Base-by-base conservation (phyloP, 2,888 invertebrate genomes). In the Drosophila hamatofila region DNA sequence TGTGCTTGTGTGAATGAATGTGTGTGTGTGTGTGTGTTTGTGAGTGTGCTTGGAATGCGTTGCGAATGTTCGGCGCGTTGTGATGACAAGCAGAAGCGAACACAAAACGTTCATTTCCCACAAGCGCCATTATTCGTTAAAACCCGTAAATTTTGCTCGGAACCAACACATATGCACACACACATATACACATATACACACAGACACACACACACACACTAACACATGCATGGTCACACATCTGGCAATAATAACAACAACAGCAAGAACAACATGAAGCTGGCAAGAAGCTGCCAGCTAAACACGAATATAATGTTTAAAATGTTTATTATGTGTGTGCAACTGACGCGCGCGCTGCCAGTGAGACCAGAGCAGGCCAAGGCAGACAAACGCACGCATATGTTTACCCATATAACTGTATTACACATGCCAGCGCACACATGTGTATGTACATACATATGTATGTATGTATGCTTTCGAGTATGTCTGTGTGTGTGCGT, bases 21-120 rank as follows among this genome's bases (percentile, higher is more conserved):
- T n/a, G n/a, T n/a, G n/a, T n/a, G n/a, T n/a, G 33, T 23, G 35
- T 37, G 4, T 52, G 23, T 35, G 56, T 78, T 62, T 75, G 83
- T 83, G 62, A 72, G 62, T 78, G 81, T 74, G 61, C 70, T 78
- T 59, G 78, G 72, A 76, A 80, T 80, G 81, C 73, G 72, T 60
- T 76, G 77, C 72, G 64, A 72, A 65, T 80, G 78, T 61, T 65
- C 62, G 68, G 72, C 65, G 87, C 72, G 67, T 76, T 79, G 87
- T 72, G 85, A 89, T 89, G 86, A 88, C 89, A 86, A 80, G 89
- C 89, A 78, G 76, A 86, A 88, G 88, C 83, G 85, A 89, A 86
- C 86, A 86, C 88, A 86, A 86, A 86, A 86, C 86, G 89, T 89
- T 86, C 88, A 89, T 89, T 86, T 86, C 86, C 86, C 86, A 89